Evolutionary conservation across 1,140 invertebrate genomes (phyloP).

Genomic region (Metopolophium dirhodum): DNA sequence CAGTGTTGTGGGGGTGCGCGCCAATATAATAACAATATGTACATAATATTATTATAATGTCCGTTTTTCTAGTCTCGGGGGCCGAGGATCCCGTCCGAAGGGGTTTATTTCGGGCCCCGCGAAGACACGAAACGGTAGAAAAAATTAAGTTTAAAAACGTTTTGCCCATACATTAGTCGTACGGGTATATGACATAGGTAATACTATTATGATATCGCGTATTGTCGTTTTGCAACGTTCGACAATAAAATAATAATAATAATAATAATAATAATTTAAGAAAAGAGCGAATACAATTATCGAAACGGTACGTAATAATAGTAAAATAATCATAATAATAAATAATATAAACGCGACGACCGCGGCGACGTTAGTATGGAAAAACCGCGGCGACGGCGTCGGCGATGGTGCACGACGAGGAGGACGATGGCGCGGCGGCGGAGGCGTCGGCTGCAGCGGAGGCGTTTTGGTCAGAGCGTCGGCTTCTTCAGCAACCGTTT

Average conservation of each 20-base stretch:
- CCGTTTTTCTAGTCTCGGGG: not conserved
- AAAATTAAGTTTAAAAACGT: not conserved
- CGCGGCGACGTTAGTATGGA: not conserved
- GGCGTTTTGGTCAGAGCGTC: constrained; percentile 40
- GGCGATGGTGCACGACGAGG: not conserved
- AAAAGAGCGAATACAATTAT: constrained; percentile 35
- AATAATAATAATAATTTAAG: constrained; percentile 38
- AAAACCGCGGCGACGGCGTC: not conserved
- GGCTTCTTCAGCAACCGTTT: constrained; percentile 76
- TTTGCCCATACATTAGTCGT: not conserved
- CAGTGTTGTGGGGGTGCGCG: not conserved
- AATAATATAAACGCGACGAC: not conserved
- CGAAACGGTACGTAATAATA: constrained; percentile 24
- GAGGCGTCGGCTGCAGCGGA: not conserved
- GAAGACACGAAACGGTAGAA: not conserved
- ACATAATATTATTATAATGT: not conserved
- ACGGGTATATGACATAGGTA: not conserved
- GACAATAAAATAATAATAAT: constrained; percentile 34
- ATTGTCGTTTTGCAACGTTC: not conserved
- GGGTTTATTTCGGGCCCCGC: not conserved
- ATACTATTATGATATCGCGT: constrained; percentile 13
- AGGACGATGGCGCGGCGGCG: not conserved
- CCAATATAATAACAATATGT: not conserved
- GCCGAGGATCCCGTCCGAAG: not conserved
- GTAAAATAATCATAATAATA: constrained; percentile 36